Evolutionary conservation across 2,888 invertebrate genomes (phyloP).

Genomic region (Lysandra bellargus): DNA sequence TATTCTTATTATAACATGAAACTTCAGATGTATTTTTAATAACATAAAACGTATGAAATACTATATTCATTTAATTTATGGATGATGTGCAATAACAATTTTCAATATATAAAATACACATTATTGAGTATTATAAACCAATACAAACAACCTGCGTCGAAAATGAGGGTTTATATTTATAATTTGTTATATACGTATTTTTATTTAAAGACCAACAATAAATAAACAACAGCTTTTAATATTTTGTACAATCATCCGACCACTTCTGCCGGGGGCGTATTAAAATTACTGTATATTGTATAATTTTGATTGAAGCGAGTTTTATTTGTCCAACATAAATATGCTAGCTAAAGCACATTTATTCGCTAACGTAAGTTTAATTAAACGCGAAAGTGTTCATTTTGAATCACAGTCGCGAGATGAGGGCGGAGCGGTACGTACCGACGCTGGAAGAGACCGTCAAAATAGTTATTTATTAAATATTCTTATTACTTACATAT

Average conservation of each 20-base stretch:
- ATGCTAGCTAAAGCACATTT: conserved; percentile 33
- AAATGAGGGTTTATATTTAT: neutral
- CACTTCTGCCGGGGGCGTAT: neutral
- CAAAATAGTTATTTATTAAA: neutral
- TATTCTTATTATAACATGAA: no score
- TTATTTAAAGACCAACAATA: conserved; percentile 2
- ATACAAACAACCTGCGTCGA: neutral
- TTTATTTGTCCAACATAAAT: conserved; percentile 33
- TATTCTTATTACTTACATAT: neutral
- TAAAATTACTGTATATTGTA: conserved; percentile 10
- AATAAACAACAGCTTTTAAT: conserved; percentile 3
- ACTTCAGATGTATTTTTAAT: no score
- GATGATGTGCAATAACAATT: neutral
- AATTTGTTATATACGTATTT: conserved; percentile 1
- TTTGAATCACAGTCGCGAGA: conserved; percentile 47
- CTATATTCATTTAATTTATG: no score
- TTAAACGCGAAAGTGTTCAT: conserved; percentile 42
- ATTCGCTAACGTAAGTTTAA: conserved; percentile 41
- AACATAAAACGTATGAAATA: no score
- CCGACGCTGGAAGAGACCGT: neutral
- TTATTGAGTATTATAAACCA: neutral
- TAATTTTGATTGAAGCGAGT: conserved; percentile 36
- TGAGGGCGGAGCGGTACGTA: conserved; percentile 46
- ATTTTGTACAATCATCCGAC: neutral
- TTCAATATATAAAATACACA: neutral